phyloP scores from a whole-genome alignment of 2,113 vertebrate species.

The Nycticebus coucang region DNA sequence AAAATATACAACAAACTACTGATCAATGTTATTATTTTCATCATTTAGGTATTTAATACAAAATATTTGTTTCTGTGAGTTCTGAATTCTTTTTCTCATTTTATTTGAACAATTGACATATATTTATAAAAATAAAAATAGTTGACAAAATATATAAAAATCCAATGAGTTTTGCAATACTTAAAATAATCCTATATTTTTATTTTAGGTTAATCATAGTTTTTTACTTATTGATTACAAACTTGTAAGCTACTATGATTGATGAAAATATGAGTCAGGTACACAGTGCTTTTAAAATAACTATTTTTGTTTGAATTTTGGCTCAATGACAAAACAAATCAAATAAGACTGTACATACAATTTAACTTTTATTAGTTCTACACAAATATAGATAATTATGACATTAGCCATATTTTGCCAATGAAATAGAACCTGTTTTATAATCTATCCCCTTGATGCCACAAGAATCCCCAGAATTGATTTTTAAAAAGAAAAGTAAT shows the following conservation, averaged over 20 bases:
- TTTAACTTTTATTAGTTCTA: not conserved
- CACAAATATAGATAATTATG: not conserved
- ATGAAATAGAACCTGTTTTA: not conserved
- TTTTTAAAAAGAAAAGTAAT: slow-evolving; percentile 1
- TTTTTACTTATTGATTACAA: not conserved
- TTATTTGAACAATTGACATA: not conserved
- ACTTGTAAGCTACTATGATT: not conserved
- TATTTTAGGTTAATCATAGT: not conserved
- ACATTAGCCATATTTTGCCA: not conserved
- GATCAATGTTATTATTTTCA: not conserved
- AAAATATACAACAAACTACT: not conserved
- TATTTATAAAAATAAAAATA: not conserved
- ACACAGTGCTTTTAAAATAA: not conserved
- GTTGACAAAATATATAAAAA: not conserved
- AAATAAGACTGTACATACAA: not conserved
- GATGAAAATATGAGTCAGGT: not conserved
- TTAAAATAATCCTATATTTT: not conserved
- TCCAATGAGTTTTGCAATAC: not conserved
- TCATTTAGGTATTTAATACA: not conserved
- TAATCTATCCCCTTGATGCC: not conserved
- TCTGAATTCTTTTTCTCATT: not conserved
- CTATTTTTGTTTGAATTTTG: not conserved
- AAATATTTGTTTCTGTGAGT: not conserved
- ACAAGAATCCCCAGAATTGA: not conserved
- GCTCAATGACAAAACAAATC: not conserved